phyloP scores from a whole-genome alignment of 2,113 vertebrate genomes.

The Corapipo altera region DNA sequence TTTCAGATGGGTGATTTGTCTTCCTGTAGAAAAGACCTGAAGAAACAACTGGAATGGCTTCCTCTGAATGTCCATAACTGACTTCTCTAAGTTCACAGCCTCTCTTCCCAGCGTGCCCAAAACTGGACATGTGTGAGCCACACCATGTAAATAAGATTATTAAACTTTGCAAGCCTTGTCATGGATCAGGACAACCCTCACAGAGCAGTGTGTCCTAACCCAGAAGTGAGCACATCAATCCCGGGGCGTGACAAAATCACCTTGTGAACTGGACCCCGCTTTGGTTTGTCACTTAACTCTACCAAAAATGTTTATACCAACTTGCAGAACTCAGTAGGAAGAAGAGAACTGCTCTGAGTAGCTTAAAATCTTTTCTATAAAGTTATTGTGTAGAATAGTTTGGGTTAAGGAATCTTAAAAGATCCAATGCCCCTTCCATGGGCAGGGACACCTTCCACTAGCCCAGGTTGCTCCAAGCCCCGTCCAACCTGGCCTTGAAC shows the following conservation, averaged over 20 bases:
- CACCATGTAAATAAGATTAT: background rate
- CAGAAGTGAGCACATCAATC: background rate
- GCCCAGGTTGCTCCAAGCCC: background rate
- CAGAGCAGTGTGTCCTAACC: background rate
- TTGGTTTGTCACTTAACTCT: background rate
- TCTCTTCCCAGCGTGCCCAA: background rate
- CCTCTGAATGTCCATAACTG: background rate
- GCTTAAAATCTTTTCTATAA: background rate
- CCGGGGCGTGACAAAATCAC: background rate
- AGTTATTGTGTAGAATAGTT: background rate
- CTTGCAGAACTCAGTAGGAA: background rate
- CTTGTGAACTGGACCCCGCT: background rate
- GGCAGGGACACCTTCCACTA: background rate
- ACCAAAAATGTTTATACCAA: background rate
- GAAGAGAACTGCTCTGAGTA: background rate
- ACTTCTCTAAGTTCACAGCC: background rate
- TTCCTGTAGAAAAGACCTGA: background rate
- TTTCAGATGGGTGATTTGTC: background rate
- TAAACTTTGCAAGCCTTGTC: background rate
- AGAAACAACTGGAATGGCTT: background rate
- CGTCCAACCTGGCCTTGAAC: accelerated
- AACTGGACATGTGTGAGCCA: background rate
- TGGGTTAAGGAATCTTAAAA: background rate
- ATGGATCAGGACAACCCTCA: background rate
- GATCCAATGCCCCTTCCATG: background rate